These are phyloP conservation scores for Zygogramma bicolorata DNA, from an alignment of 2,888 invertebrate species.

Conservation along the genomic window DNA sequence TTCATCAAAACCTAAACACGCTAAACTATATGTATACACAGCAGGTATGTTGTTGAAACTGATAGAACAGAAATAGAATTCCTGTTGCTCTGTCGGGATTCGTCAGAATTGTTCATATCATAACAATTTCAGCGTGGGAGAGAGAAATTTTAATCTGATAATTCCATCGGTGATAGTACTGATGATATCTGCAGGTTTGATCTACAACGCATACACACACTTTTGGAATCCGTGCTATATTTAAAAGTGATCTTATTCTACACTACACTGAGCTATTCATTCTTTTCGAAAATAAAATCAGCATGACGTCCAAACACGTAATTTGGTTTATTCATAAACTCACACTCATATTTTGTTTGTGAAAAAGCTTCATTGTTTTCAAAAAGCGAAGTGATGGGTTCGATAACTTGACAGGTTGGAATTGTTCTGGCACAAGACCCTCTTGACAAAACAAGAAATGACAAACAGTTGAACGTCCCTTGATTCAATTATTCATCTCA, in stretches of 20 bases:
- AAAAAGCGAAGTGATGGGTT: not conserved
- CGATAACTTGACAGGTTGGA: too few species aligned
- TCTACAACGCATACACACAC: not conserved
- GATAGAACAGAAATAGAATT: not conserved
- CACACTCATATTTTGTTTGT: not conserved
- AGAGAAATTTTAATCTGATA: not conserved
- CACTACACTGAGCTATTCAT: not conserved
- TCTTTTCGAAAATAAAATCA: slow-evolving; percentile 8
- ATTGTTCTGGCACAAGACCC: too few species aligned
- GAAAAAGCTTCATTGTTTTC: not conserved
- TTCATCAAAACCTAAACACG: not conserved
- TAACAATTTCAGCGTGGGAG: not conserved
- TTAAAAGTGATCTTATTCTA: not conserved
- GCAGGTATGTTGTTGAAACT: not conserved
- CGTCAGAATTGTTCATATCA: not conserved
- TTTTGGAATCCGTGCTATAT: not conserved
- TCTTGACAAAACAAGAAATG: too few species aligned
- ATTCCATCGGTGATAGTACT: not conserved
- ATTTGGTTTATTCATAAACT: not conserved
- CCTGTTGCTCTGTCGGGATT: not conserved
- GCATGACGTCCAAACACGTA: not conserved
- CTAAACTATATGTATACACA: not conserved
- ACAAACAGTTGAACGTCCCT: too few species aligned
- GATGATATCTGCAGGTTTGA: not conserved
- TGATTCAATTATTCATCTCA: too few species aligned